phyloP scores from a whole-genome alignment of 2,888 invertebrate genomes.

The Celastrina argiolus region DNA sequence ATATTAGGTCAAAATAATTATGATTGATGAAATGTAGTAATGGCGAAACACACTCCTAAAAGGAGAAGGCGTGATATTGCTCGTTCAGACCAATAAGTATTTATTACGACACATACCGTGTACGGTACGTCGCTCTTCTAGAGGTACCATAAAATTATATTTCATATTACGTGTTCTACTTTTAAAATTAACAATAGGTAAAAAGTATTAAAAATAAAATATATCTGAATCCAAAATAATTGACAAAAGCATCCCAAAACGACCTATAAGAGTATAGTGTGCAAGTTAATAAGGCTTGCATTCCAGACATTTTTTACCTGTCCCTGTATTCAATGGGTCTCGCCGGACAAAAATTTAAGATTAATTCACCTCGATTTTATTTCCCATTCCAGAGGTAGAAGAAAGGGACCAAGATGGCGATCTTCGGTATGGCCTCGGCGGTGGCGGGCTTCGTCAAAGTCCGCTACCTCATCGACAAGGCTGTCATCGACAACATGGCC shows the following conservation, averaged over 20 bases:
- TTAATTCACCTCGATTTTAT: slow-evolving; percentile 6
- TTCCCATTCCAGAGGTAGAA: slow-evolving; percentile 36
- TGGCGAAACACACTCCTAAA: slow-evolving; percentile 11
- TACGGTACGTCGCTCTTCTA: not conserved
- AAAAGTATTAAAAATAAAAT: not conserved
- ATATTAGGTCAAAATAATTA: slow-evolving; percentile 17
- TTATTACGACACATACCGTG: slow-evolving; percentile 2
- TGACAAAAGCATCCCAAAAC: not conserved
- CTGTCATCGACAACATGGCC: slow-evolving; percentile 92
- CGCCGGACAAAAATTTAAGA: slow-evolving; percentile 12
- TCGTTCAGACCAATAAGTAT: not conserved
- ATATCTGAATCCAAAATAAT: not conserved
- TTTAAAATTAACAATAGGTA: too few species aligned
- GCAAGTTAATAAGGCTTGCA: not conserved
- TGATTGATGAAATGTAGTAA: not conserved
- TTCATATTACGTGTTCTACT: not conserved
- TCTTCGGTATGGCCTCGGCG: slow-evolving; percentile 90
- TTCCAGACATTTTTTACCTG: slow-evolving; percentile 7
- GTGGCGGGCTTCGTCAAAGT: slow-evolving; percentile 94
- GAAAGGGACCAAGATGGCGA: slow-evolving; percentile 80
- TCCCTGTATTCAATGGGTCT: slow-evolving; percentile 3
- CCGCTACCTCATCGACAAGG: slow-evolving; percentile 91
- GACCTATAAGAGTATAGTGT: not conserved
- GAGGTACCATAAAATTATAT: not conserved
- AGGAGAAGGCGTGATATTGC: not conserved